Conservation (phyloP, 2,888 invertebrate genomes). For the Troglohyphantes excavatus region DNA sequence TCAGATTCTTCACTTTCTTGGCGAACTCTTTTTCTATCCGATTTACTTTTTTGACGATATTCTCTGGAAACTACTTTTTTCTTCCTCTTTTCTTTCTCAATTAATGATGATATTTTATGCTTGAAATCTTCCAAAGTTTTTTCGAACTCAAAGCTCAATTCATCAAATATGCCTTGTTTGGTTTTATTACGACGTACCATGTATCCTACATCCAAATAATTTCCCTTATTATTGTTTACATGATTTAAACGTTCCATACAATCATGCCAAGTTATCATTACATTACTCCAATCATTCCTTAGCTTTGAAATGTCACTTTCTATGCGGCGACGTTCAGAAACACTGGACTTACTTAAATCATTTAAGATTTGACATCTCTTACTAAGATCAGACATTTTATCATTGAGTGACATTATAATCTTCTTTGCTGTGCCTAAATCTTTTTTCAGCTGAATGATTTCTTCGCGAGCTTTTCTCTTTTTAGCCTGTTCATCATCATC, state of each 20-base stretch:
- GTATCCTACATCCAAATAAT: constrained; percentile 77
- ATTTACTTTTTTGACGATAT: constrained; percentile 63
- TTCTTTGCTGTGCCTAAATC: constrained; percentile 69
- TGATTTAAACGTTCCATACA: constrained; percentile 92
- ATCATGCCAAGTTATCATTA: constrained; percentile 85
- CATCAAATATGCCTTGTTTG: constrained; percentile 77
- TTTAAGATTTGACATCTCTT: constrained; percentile 62
- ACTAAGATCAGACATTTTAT: constrained; percentile 67
- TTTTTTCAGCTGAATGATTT: constrained; percentile 72
- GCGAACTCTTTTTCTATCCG: constrained; percentile 55
- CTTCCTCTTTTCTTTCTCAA: constrained; percentile 66
- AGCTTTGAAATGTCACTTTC: constrained; percentile 66
- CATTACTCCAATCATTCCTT: constrained; percentile 61
- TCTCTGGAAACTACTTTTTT: constrained; percentile 66
- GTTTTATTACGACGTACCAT: constrained; percentile 77
- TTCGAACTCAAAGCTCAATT: constrained; percentile 75
- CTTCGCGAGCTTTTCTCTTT: constrained; percentile 74
- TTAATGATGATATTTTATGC: constrained; percentile 53
- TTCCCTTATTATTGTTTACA: constrained; percentile 85
- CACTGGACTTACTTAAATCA: constrained; percentile 74
- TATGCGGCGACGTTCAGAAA: constrained; percentile 67
- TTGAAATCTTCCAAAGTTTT: constrained; percentile 74
- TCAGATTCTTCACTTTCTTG: constrained; percentile 72
- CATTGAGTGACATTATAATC: constrained; percentile 68
- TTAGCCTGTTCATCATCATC: constrained; percentile 77